A percentile compares a stretch with the other conserved stretches of the same genome.
Evolutionary conservation across 2,888 invertebrate genomes (phyloP).

Genomic region (Lomographa bimaculata): DNA sequence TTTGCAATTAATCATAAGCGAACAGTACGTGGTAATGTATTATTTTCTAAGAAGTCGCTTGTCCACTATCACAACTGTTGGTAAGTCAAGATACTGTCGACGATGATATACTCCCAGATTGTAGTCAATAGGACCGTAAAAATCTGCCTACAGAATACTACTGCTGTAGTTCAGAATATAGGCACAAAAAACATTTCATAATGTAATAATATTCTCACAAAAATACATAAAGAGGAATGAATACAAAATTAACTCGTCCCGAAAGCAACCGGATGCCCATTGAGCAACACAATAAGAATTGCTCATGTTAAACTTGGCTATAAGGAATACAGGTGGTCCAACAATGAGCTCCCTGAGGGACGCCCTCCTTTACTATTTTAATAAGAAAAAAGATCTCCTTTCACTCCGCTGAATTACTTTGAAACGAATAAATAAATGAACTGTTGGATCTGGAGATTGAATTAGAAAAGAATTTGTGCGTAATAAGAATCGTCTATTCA

Average conservation of each 20-base stretch:
- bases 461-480: constrained; percentile 75
- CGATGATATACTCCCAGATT: too few species aligned
- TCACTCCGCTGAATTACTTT: constrained; percentile 70
- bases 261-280: constrained; percentile 71
- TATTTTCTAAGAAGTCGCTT: too few species aligned
- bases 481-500: constrained; percentile 76
- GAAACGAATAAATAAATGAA: constrained; percentile 77
- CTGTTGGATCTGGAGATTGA: constrained; percentile 70
- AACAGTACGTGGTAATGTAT: too few species aligned
- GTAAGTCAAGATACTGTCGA: too few species aligned
- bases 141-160: too few species aligned
- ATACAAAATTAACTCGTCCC: constrained; percentile 63
- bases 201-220: constrained; percentile 32
- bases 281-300: constrained; percentile 75
- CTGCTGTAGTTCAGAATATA: too few species aligned
- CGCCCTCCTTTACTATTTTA: constrained; percentile 74
- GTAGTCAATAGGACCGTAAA: too few species aligned
- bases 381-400: constrained; percentile 67
- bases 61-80: too few species aligned
- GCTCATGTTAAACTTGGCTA: constrained; percentile 61
- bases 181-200: too few species aligned
- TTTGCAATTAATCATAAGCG: too few species aligned
- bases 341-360: constrained; percentile 56
- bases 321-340: constrained; percentile 72
- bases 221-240: constrained; percentile 50